These are phyloP conservation scores for Epiblema foenella DNA, from an alignment of 2,888 invertebrate genomes.

Conservation along the genomic window DNA sequence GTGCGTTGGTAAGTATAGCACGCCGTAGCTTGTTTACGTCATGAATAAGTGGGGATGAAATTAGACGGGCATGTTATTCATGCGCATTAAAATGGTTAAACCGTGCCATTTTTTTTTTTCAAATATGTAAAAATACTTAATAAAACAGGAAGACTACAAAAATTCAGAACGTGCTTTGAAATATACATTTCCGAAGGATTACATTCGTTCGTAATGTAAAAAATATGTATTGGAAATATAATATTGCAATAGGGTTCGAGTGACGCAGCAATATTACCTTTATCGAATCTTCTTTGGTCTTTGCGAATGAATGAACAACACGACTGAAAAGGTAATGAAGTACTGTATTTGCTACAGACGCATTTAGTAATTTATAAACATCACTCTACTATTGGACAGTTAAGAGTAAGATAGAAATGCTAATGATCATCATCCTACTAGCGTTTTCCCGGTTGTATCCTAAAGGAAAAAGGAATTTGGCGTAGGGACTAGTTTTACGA, in stretches of 20 bases:
- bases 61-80: no score
- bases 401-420: background rate
- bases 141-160: background rate
- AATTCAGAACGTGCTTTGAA: background rate
- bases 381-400: background rate
- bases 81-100: no score
- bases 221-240: background rate
- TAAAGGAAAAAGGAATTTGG: no score
- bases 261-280: background rate
- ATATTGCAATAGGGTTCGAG: conserved; percentile 21
- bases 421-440: background rate
- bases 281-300: conserved; percentile 26
- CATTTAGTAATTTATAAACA: background rate
- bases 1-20: no score
- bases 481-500: no score
- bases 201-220: conserved; percentile 11
- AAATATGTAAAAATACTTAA: background rate
- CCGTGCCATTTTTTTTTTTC: background rate
- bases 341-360: background rate
- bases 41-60: background rate
- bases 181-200: conserved; percentile 7
- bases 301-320: conserved; percentile 11
- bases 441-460: no score
- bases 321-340: background rate
- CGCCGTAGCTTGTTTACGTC: background rate